Base-by-base conservation (phyloP, 2,797 vertebrate species). In the Otolemur crassicaudatus region DNA sequence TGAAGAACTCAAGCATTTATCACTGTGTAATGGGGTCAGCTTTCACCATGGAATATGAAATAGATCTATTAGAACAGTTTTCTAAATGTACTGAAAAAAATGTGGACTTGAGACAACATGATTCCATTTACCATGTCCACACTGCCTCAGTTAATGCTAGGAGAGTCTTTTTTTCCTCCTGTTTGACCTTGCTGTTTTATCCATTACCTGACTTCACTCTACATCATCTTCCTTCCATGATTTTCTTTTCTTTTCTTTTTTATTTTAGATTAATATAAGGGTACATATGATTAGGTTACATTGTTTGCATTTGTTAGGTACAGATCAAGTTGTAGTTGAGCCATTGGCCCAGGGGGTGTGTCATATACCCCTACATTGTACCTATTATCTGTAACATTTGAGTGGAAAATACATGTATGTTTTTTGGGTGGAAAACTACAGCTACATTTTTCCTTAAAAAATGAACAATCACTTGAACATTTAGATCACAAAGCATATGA, bases 401-500 rank as follows among this genome's bases (percentile, higher is more conserved):
- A 81, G 25, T 70, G 40, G 77, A 90, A 84, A 73, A 81, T 29
- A 86, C 40, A 37, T 17, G 13, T 23, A 40, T 85, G 31, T 67
- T 58, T 37, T 29, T 20, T 37, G 63, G 77, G 22, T 70, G n/a
- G 77, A 90, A 84, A 73, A 81, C 77, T 67, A 12, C 49, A 61
- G 83, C 81, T 93, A 73, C 20, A 46, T 29, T 79, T 90, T 56
- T 2, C 56, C 58, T 25, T 69, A 17, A 19, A 88, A 88, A 95
- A 37, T 76, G 40, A 95, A 67, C 85, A 86, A 84, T 85, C 17
- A 61, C 89, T 96, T 96, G 76, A 97, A 43, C 86, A 91, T 93
- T 90, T 0, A 0, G 40, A 89, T 96, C 31, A 70, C 53, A 91
- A 43, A 60, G 19, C 23, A 31, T 87, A 93, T 69, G 43, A 13